Evolutionary conservation across 2,888 invertebrate species (phyloP).

Genomic region (Platerodrilus igneus): DNA sequence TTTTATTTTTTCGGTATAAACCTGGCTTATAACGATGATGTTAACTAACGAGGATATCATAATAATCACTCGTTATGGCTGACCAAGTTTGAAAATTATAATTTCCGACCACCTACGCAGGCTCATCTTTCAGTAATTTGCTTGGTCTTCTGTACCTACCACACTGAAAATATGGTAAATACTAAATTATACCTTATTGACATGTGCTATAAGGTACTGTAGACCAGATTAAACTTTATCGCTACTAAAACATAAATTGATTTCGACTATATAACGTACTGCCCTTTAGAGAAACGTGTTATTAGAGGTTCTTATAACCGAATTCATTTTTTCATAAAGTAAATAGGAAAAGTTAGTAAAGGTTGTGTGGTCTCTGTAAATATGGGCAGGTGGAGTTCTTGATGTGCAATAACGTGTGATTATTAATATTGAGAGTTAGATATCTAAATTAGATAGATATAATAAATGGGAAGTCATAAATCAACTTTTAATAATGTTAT

Average conservation of each 20-base stretch:
- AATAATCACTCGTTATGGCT: conserved; percentile 22
- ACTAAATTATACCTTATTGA: conserved; percentile 35
- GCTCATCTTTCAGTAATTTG: conserved; percentile 4
- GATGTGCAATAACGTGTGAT: conserved; percentile 17
- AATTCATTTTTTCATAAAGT: conserved; percentile 22
- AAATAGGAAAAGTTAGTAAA: conserved; percentile 18
- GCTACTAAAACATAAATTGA: conserved; percentile 19
- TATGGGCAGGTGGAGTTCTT: conserved; percentile 24
- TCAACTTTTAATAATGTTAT: conserved; percentile 21
- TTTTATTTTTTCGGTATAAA: conserved; percentile 11
- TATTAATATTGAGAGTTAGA: conserved; percentile 5
- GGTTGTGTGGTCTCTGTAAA: conserved; percentile 27
- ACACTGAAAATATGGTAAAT: conserved; percentile 37
- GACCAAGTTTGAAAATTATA: conserved; percentile 11
- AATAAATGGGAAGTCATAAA: conserved; percentile 24
- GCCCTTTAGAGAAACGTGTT: conserved; percentile 27
- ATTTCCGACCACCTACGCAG: conserved; percentile 15
- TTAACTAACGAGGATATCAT: conserved; percentile 27
- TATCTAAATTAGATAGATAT: conserved; percentile 12
- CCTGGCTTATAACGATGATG: conserved; percentile 25
- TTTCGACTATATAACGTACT: conserved; percentile 13
- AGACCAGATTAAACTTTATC: conserved; percentile 31
- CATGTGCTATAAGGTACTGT: conserved; percentile 37
- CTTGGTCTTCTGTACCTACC: conserved; percentile 36
- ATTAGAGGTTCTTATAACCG: conserved; percentile 32